These are phyloP conservation scores for Prosopocoilus inquinatus DNA, from an alignment of 2,888 invertebrate genomes.

Conservation along the genomic window DNA sequence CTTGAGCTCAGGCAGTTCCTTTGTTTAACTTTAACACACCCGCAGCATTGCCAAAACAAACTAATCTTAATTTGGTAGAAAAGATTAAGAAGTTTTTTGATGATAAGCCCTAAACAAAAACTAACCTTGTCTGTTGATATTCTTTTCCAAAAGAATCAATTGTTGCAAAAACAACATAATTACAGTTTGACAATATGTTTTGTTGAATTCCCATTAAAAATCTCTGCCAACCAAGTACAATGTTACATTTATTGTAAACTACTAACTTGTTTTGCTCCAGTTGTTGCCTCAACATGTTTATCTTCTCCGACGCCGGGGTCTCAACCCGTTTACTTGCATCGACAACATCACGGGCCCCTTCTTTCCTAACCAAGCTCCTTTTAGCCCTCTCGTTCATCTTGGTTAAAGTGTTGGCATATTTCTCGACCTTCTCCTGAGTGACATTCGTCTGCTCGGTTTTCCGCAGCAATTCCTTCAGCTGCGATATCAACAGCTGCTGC, in stretches of 20 bases:
- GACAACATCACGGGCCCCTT: constrained; percentile 26
- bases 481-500: constrained; percentile 47
- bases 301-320: constrained; percentile 54
- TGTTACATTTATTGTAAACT: neutral
- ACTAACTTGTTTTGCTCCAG: constrained; percentile 55
- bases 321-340: constrained; percentile 31
- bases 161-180: no score
- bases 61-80: no score
- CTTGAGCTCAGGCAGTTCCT: no score
- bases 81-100: no score
- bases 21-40: no score
- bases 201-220: no score
- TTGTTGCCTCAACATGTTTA: constrained; percentile 54
- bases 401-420: constrained; percentile 48
- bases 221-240: no score
- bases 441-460: constrained; percentile 46
- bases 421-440: constrained; percentile 49
- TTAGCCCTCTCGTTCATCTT: constrained; percentile 46
- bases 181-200: no score
- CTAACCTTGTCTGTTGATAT: no score
- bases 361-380: constrained; percentile 34
- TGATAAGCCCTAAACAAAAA: no score
- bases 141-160: no score
- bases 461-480: constrained; percentile 49
- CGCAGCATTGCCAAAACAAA: no score